These are phyloP conservation scores for Itoplectis maculator DNA, from an alignment of 2,888 invertebrate genomes.

Conservation along the genomic window DNA sequence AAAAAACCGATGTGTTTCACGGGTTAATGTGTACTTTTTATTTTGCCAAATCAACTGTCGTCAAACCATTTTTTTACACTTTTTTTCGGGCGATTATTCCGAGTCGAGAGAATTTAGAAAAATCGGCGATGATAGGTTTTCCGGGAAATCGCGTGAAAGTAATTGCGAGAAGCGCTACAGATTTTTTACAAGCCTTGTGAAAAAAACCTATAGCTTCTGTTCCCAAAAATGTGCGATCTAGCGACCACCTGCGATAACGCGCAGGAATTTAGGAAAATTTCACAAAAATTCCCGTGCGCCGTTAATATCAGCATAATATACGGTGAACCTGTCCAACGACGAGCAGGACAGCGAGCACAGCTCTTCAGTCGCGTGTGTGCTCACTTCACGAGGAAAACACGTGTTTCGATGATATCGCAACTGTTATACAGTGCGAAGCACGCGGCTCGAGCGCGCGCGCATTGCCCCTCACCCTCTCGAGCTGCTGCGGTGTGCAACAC, in stretches of 20 bases:
- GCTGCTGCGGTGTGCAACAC: conserved; percentile 12
- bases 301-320: conserved; percentile 6
- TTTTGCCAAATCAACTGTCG: background rate
- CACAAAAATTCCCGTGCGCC: conserved; percentile 8
- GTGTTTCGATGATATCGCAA: conserved; percentile 63
- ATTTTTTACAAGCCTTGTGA: no score
- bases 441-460: conserved; percentile 34
- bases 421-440: conserved; percentile 47
- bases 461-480: conserved; percentile 6
- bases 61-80: no score
- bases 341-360: conserved; percentile 39
- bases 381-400: conserved; percentile 64
- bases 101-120: no score
- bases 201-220: no score
- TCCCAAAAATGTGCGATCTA: background rate
- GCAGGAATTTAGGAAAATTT: conserved; percentile 7
- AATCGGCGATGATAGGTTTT: no score
- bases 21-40: background rate
- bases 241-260: background rate
- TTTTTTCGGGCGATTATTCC: no score
- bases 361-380: conserved; percentile 42
- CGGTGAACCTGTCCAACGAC: conserved; percentile 56
- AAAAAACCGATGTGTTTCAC: no score
- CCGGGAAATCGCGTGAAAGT: no score
- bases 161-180: no score